Evolutionary conservation across 92 coral and sea anemone genomes (phyloP).

Genomic region (Epizoanthus fatuus): DNA sequence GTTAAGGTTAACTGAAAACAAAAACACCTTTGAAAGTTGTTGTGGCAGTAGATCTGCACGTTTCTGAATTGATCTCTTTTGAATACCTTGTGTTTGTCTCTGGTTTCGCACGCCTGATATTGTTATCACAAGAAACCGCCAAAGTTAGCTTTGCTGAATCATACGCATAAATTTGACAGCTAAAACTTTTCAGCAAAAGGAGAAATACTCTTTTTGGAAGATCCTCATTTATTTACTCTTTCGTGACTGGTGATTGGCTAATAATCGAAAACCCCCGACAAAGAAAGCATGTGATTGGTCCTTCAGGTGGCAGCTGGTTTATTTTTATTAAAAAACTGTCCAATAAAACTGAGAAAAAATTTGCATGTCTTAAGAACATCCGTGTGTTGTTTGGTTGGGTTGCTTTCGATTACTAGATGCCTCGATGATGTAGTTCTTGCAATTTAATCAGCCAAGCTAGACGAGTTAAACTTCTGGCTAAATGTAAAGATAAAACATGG

Average conservation of each 20-base stretch:
- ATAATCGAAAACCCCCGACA: not conserved
- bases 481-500: slow-evolving; percentile 5
- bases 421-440: slow-evolving; percentile 30
- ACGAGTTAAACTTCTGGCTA: not conserved
- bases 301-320: slow-evolving; percentile 43
- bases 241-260: slow-evolving; percentile 7
- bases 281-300: slow-evolving; percentile 13
- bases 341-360: slow-evolving; percentile 11
- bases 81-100: not conserved
- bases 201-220: slow-evolving; percentile 20
- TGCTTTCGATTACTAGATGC: slow-evolving; percentile 26
- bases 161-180: slow-evolving; percentile 19
- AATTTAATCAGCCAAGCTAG: not conserved
- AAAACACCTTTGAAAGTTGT: not conserved
- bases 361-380: slow-evolving; percentile 38
- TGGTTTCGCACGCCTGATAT: not conserved
- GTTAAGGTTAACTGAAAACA: slow-evolving; percentile 11
- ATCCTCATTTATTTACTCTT: slow-evolving; percentile 26
- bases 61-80: not conserved
- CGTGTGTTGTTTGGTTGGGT: slow-evolving; percentile 28
- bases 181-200: slow-evolving; percentile 2
- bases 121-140: not conserved
- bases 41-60: not conserved
- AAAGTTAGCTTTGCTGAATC: not conserved
- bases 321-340: not conserved